phyloP scores from a whole-genome alignment of 2,113 vertebrate species.

The Chloebia gouldiae region DNA sequence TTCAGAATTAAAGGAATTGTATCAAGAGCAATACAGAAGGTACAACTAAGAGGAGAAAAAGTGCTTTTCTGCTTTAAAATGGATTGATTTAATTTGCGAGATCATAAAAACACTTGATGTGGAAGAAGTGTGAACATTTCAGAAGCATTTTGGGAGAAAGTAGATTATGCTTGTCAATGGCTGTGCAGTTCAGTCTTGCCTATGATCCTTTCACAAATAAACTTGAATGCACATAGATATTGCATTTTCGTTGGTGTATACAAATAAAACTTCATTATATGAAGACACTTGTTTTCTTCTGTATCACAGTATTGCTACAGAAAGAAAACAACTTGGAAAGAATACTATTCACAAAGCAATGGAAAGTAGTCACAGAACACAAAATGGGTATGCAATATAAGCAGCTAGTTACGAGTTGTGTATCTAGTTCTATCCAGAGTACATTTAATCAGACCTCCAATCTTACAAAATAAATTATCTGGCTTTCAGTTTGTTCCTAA shows the following conservation, averaged over 20 bases:
- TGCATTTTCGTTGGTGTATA: neutral
- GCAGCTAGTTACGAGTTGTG: fast-evolving
- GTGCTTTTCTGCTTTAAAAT: neutral
- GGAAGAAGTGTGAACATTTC: neutral
- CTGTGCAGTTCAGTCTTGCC: neutral
- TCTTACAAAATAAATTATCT: neutral
- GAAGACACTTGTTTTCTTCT: neutral
- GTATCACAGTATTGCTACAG: neutral
- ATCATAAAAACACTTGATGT: neutral
- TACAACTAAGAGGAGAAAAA: neutral
- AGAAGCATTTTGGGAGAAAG: neutral
- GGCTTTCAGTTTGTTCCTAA: neutral
- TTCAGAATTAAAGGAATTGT: neutral
- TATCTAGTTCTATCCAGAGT: neutral
- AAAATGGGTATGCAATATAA: neutral
- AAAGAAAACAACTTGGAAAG: neutral
- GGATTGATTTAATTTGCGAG: neutral
- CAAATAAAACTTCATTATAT: neutral
- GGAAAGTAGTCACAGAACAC: neutral
- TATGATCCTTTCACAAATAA: neutral
- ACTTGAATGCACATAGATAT: neutral
- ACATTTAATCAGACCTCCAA: neutral
- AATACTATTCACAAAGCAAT: neutral
- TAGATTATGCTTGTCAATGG: neutral
- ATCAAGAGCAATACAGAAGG: neutral